These are phyloP conservation scores for Bedellia somnulentella DNA, from an alignment of 2,888 invertebrate genomes.

Conservation along the genomic window DNA sequence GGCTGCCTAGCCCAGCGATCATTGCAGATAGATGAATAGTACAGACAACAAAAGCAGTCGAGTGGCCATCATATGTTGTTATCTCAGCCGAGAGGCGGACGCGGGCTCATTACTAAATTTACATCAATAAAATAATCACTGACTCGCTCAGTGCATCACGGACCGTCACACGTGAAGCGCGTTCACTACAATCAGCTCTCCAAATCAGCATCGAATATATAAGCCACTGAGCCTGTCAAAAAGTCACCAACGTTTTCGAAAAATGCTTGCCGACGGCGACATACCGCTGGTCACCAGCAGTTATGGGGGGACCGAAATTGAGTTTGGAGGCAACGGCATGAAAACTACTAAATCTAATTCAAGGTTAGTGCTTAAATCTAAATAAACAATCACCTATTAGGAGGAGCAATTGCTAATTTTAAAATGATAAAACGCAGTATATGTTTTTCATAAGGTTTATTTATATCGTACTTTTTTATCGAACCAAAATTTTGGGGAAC, in stretches of 20 bases:
- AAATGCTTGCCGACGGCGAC: conserved; percentile 47
- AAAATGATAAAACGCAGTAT: too few species aligned
- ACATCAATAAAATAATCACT: conserved; percentile 44
- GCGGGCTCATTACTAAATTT: conserved; percentile 31
- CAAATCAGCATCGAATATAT: too few species aligned
- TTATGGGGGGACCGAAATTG: conserved; percentile 43
- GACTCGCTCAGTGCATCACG: conserved; percentile 28
- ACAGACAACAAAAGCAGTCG: too few species aligned
- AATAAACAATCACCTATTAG: conserved; percentile 6
- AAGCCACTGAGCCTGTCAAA: too few species aligned
- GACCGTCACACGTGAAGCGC: conserved; percentile 19
- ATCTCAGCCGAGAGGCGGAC: conserved; percentile 23
- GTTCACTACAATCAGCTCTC: conserved; percentile 11
- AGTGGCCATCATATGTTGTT: conserved; percentile 37
- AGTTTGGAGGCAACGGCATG: conserved; percentile 37
- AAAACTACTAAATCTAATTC: conserved; percentile 42
- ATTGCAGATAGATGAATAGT: too few species aligned
- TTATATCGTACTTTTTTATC: too few species aligned
- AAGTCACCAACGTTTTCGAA: conserved; percentile 11
- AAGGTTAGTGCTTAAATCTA: conserved; percentile 35
- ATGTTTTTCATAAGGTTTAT: too few species aligned
- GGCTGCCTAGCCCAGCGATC: too few species aligned
- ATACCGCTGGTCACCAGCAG: conserved; percentile 45
- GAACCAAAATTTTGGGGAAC: too few species aligned
- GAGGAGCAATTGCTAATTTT: too few species aligned